Evolutionary conservation across 2,113 vertebrate genomes (phyloP), one percentile per base, ranked within the genome.

Genomic region (Catharus bicknelli): DNA sequence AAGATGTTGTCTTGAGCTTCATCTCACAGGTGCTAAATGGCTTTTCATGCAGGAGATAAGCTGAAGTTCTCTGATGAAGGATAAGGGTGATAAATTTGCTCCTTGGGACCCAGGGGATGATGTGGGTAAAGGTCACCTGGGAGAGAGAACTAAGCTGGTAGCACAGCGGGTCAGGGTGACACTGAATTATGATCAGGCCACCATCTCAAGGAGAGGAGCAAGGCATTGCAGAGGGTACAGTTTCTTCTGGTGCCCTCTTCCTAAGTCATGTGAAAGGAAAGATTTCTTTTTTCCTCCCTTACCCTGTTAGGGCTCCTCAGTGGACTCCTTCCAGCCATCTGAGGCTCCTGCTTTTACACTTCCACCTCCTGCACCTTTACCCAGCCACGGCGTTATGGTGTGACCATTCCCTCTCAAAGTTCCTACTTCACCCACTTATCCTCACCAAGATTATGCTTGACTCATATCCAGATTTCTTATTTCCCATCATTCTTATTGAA

Each of bases 51-150:
- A 78, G 30, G 14, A 90, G 73, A 67, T 43, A 85, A 90, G 32
- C 20, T 80, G 58, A 88, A 80, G 48, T 26, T 87, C 62, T 72
- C 8, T 6, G 55, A 82, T 75, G 51, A 70, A 86, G 17, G 34
- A 70, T 80, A 77, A 77, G 21, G 20, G 13, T 55, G 51, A 88
- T 50, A 55, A 72, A 87, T 70, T 32, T 87, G 14, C 58, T 73
- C 54, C 32, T 29, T 34, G 26, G 27, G 25, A 85, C 13, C 11
- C 45, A 72, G 10, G 7, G 17, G 17, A 27, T 0, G 0, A 10
- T 50, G 23, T 53, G 50, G 10, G 13, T 34, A 38, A 90, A 92
- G 36, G n/a, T 42, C 50, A 67, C 6, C 18, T 25, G 10, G 18
- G 42, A 86, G 38, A 47, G 4, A 58, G 23, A 86, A 34, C 63